Evolutionary conservation across 2,113 vertebrate genomes (phyloP), one percentile per base, ranked within the genome.

Genomic region (Polyodon spathula): DNA sequence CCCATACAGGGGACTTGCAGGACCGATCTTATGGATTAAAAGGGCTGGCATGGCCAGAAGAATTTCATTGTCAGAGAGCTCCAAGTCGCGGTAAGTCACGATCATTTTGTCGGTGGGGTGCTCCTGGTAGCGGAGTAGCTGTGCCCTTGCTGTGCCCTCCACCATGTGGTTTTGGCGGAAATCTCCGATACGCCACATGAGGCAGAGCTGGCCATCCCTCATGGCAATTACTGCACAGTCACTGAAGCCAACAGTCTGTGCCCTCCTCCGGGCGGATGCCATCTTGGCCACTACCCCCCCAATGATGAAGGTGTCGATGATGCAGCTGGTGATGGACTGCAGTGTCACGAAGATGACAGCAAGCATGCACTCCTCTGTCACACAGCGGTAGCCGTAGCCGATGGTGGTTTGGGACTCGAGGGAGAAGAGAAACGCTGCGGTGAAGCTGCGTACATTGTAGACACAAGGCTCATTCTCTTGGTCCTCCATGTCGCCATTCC

Each of bases 331-430:
- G 37, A 98, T 85, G 0, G 94, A 93, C 66, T 98, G 96, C 0
- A 95, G 70, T 40, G 92, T 87, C 1, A 98, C 93, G 0, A 75
- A 5, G 8, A 94, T 71, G 53, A 98, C 90, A 0, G 95, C 94
- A 0, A 75, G 7, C 0, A 90, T 84, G 74, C 96, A 98, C 69
- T 91, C 92, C 60, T 97, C 95, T 0, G 95, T 90, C 71, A 97
- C 94, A 1, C 92, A 95, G 17, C 94, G 89, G 67, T 76, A 84
- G 0, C 96, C 96, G 0, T 97, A 97, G 1, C 95, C 96, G 0
- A 98, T 98, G 71, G 96, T 97, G 1, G 95, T 94, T 10, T 98
- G 95, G 0, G 95, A 96, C 70, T 98, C 96, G 0, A 98, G 87
- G 0, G 95, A 95, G 77, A 97, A 98, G 0, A 98, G 80, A 66